These are phyloP conservation scores for Griposia aprilina DNA, from an alignment of 2,888 invertebrate species.

Conservation along the genomic window DNA sequence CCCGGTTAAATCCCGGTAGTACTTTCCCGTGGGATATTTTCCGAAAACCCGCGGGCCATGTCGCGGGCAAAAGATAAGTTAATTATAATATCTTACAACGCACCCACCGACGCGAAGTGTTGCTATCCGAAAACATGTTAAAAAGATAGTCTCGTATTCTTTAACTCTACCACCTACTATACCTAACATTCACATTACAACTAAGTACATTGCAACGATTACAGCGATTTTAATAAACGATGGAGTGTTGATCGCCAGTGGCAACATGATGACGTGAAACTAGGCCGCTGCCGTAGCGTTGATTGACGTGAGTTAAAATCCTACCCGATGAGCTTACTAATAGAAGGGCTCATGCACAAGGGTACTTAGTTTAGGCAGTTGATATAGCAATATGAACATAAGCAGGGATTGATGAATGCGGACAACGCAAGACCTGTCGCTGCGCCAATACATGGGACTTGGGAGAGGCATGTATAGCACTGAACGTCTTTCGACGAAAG, in stretches of 20 bases:
- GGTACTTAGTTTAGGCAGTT: background rate
- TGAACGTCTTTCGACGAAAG: background rate
- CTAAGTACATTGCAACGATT: conserved; percentile 9
- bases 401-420: background rate
- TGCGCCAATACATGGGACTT: background rate
- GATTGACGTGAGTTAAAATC: conserved; percentile 27
- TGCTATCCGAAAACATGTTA: no score
- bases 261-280: conserved; percentile 40
- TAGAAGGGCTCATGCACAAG: background rate
- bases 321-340: conserved; percentile 17
- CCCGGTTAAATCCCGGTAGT: no score
- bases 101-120: background rate
- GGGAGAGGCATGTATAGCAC: background rate
- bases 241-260: conserved; percentile 16
- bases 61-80: no score
- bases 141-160: background rate
- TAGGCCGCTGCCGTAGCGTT: conserved; percentile 11
- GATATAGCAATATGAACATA: conserved; percentile 7
- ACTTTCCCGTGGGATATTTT: no score
- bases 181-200: background rate
- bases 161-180: background rate
- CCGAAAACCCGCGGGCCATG: no score
- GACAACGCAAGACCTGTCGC: background rate
- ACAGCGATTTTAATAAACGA: conserved; percentile 15
- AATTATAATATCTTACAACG: background rate